Evolutionary conservation across 2,113 vertebrate genomes (phyloP), one percentile per base, ranked within the genome.

Genomic region (Microcebus tavaratra): DNA sequence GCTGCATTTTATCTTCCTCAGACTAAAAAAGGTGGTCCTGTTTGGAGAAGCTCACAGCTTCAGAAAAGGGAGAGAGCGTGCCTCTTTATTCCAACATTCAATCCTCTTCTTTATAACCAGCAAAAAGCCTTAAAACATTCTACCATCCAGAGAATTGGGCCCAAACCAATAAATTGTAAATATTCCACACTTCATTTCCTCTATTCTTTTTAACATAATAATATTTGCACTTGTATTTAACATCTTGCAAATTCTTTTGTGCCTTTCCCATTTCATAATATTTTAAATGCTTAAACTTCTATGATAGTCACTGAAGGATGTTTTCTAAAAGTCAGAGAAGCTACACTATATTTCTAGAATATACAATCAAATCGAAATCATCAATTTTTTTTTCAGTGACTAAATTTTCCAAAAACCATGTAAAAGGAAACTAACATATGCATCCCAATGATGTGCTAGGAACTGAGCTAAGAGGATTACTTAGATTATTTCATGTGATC

Each of bases 351-450:
- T 92, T 50, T 73, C 31, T 91, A 55, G 25, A 88, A 34, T 76
- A 68, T 75, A 27, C 12, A 50, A 1, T 81, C 68, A 55, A 34
- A 87, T 88, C 5, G 21, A 12, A 20, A 63, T n/a, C 36, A 25
- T 21, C 25, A 39, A 15, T 88, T 95, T 96, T 97, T 68, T 39
- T 63, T 95, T 88, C 4, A 31, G 61, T 86, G n/a, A 18, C 36
- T 50, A 86, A 50, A 75, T n/a, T 86, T 57, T 65, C 34, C 86
- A 87, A 65, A 65, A 92, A 50, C 48, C 48, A 6, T 63, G 3
- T 50, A 50, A 63, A 82, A 88, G 5, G 70, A 61, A 85, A 45
- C 25, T 48, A 36, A 42, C 31, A 39, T 39, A 20, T 31, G 14
- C 21, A 42, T 45, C 45, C 8, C 17, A 50, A n/a, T 8, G 11